Percentiles rank a stretch among this genome's conserved stretches.
These are phyloP conservation scores for Nasua narica DNA, from an alignment of 2,797 vertebrate species.

Conservation along the genomic window DNA sequence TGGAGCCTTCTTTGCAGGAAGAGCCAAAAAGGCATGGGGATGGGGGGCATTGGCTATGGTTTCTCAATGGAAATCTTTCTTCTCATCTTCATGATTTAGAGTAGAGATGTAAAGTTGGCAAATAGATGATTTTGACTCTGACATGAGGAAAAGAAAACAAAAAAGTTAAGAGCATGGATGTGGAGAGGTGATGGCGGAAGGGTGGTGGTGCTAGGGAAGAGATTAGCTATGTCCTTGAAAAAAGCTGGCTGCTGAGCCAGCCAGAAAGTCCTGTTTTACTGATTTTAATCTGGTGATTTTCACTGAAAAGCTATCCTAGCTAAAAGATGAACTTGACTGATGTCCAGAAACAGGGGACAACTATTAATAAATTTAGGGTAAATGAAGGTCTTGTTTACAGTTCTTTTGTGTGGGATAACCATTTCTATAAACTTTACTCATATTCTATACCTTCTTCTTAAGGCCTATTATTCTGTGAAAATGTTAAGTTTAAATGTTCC, in stretches of 20 bases:
- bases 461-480: not conserved
- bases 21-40: not conserved
- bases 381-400: not conserved
- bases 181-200: not conserved
- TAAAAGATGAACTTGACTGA: constrained; percentile 36
- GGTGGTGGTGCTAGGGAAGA: not conserved
- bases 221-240: not conserved
- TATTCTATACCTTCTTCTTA: not conserved
- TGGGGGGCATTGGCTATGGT: not conserved
- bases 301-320: not conserved
- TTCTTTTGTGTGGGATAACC: not conserved
- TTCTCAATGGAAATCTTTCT: not conserved
- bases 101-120: not conserved
- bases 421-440: not conserved
- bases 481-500: not conserved
- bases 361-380: not conserved
- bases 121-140: not conserved
- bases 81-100: not conserved
- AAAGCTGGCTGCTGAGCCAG: not conserved
- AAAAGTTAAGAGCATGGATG: not conserved
- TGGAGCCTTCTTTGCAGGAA: not conserved
- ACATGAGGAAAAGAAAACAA: not conserved
- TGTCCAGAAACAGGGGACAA: not conserved
- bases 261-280: not conserved
- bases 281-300: constrained; percentile 16